Evolutionary conservation across 1,140 invertebrate genomes (phyloP), one percentile per base, ranked within the genome.

Genomic region (Aradophagus sp.): DNA sequence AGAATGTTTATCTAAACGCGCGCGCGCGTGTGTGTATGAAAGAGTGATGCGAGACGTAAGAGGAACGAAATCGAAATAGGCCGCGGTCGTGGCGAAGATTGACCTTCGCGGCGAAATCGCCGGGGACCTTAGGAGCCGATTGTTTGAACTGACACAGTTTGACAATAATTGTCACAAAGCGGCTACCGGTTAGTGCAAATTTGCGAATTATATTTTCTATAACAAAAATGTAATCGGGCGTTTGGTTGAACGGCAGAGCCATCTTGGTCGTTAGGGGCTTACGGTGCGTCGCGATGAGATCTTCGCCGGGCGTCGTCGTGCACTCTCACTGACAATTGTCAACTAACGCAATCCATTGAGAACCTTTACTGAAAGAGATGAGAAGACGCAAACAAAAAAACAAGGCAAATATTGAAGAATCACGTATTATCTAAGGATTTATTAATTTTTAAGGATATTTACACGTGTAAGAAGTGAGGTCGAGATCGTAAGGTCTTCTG

Each of bases 381-480:
- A n/a, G n/a, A n/a, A n/a, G n/a, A n/a, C n/a, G n/a, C n/a, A n/a
- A n/a, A n/a, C n/a, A n/a, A n/a, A n/a, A n/a, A n/a, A n/a, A n/a
- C n/a, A n/a, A n/a, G n/a, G n/a, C n/a, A n/a, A n/a, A n/a, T n/a
- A n/a, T n/a, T n/a, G n/a, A n/a, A 32, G 36, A 76, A 78, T 65
- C 55, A 75, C 68, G 45, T 81, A 82, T 81, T 55, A 75, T 74
- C 67, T 83, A 85, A 83, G n/a, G 78, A 69, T 83, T 79, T 80
- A 79, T 75, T 76, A 83, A 80, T 82, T 82, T 79, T 50, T 81
- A 84, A 80, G 77, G 71, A 77, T 83, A 83, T 80, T 82, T 81
- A 83, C 78, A 79, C 76, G 76, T 77, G 79, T 81, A 81, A 74
- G 70, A 50, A n/a, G 75, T 73, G 66, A 69, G 62, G 65, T 68